These are phyloP conservation scores for Speoplatyrhinus poulsoni DNA, from an alignment of 2,113 vertebrate genomes.

Conservation along the genomic window DNA sequence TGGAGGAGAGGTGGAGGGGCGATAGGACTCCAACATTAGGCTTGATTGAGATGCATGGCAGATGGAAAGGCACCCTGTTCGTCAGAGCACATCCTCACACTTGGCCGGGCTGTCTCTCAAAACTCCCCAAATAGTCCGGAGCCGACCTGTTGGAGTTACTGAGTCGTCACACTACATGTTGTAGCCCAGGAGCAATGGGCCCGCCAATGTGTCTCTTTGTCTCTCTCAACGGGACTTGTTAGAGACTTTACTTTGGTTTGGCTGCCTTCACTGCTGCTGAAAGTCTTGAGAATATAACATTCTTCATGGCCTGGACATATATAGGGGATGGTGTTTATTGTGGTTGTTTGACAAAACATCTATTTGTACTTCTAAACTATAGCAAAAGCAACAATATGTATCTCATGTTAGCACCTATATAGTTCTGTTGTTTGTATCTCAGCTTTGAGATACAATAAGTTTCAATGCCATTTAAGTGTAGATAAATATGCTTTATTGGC, in stretches of 20 bases:
- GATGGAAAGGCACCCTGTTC: constrained; percentile 57
- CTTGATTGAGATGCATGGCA: constrained; percentile 75
- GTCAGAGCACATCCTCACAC: constrained; percentile 71
- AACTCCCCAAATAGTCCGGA: constrained; percentile 71
- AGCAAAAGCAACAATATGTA: no score
- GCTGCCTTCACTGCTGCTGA: constrained; percentile 43
- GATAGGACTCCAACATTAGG: constrained; percentile 43
- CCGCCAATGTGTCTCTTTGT: constrained; percentile 54
- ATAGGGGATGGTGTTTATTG: no score
- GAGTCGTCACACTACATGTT: constrained; percentile 73
- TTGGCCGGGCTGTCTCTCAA: constrained; percentile 75
- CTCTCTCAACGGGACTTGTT: constrained; percentile 71
- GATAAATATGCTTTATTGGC: neutral
- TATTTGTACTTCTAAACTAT: no score
- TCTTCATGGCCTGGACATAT: neutral
- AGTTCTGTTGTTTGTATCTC: no score
- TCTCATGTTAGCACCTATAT: no score
- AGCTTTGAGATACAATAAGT: no score
- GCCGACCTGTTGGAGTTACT: constrained; percentile 74
- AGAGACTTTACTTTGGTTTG: constrained; percentile 66
- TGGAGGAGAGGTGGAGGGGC: constrained; percentile 8
- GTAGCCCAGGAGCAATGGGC: constrained; percentile 65
- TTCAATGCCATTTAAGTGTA: no score
- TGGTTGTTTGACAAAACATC: no score
- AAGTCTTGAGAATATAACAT: constrained; percentile 30